These are phyloP conservation scores for Albula goreensis DNA, from an alignment of 2,113 vertebrate species.

Conservation along the genomic window DNA sequence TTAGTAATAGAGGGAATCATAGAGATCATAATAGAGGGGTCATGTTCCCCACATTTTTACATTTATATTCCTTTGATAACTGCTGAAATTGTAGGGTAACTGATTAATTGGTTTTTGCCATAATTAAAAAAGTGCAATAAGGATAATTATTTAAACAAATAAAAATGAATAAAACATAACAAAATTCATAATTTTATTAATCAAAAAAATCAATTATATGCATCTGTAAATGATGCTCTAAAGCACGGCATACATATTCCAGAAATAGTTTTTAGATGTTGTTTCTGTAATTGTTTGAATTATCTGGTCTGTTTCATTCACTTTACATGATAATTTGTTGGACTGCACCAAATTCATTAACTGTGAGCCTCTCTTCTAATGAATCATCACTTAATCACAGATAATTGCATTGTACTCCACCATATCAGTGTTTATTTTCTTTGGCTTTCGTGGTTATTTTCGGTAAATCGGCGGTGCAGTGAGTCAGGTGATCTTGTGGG, in stretches of 20 bases:
- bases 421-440: background rate
- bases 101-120: no score
- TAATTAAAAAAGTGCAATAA: no score
- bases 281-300: background rate
- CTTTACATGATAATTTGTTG: background rate
- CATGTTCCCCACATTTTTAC: no score
- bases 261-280: background rate
- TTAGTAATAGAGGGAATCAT: no score
- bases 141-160: no score
- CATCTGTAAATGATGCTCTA: background rate
- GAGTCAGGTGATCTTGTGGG: background rate
- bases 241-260: background rate
- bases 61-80: no score
- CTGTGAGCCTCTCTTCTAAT: background rate
- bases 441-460: background rate
- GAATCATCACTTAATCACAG: background rate
- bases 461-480: background rate
- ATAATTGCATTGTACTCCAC: background rate
- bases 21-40: no score
- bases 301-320: background rate
- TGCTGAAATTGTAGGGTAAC: no score
- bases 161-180: no score
- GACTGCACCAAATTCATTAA: background rate
- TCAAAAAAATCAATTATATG: background rate
- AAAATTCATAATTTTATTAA: no score